Percentiles rank a stretch among this genome's conserved stretches.
These are phyloP conservation scores for Rotaria macrura DNA, from an alignment of 2,888 invertebrate species.

Conservation along the genomic window DNA sequence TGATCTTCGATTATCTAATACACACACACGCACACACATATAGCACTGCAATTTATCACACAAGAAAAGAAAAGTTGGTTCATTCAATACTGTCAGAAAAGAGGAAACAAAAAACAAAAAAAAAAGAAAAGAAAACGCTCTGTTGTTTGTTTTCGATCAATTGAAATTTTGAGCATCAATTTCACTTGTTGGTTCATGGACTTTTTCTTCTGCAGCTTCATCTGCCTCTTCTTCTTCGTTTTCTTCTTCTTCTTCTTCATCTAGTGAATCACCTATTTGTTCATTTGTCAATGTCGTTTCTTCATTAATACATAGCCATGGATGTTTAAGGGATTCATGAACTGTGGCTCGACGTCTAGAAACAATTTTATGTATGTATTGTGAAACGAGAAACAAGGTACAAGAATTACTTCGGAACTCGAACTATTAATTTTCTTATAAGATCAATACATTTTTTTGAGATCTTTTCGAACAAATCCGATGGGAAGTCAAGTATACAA, in stretches of 20 bases:
- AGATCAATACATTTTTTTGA: constrained; percentile 20
- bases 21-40: not conserved
- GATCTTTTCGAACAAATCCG: constrained; percentile 66
- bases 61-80: not conserved
- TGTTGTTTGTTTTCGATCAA: too few relatives aligned
- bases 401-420: not conserved
- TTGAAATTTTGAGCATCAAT: not conserved
- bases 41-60: not conserved
- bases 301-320: constrained; percentile 56
- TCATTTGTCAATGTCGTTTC: not conserved
- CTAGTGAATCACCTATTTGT: not conserved
- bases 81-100: constrained; percentile 6
- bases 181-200: not conserved
- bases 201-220: not conserved
- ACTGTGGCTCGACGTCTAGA: constrained; percentile 59
- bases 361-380: not conserved
- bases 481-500: constrained; percentile 82
- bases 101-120: not conserved
- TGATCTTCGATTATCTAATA: not conserved
- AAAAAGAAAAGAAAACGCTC: not conserved
- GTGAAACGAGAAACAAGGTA: too few relatives aligned
- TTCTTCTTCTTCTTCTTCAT: not conserved
- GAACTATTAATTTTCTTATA: not conserved
- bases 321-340: constrained; percentile 74
- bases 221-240: not conserved